These are phyloP conservation scores for Rhingia rostrata DNA, from an alignment of 2,888 invertebrate genomes.

Conservation along the genomic window DNA sequence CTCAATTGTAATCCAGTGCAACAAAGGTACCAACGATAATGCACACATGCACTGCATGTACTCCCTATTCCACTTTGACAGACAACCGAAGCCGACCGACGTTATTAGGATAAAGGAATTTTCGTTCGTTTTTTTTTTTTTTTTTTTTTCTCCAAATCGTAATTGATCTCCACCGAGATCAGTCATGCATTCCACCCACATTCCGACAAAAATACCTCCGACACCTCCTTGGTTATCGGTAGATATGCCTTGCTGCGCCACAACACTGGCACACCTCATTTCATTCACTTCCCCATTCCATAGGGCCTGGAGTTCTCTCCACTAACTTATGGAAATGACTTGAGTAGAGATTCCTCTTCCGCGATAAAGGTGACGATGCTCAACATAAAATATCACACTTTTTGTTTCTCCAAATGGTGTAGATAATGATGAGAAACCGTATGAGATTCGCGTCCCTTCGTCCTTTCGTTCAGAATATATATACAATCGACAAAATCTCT, in stretches of 20 bases:
- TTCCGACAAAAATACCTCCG: conserved; percentile 27
- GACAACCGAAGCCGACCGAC: not conserved
- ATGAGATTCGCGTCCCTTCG: conserved; percentile 4
- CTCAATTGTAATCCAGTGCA: too few relatives aligned
- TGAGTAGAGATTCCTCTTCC: conserved; percentile 41
- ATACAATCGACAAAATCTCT: conserved; percentile 45
- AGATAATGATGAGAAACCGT: conserved; percentile 24
- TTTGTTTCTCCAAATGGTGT: conserved; percentile 29
- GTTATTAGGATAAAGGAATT: not conserved
- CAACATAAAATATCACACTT: conserved; percentile 28
- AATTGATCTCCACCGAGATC: conserved; percentile 54
- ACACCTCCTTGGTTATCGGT: not conserved
- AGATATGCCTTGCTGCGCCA: not conserved
- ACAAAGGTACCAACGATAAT: too few relatives aligned
- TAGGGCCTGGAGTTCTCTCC: not conserved
- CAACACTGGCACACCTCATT: conserved; percentile 25
- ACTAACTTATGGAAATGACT: conserved; percentile 12
- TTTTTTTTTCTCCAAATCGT: conserved; percentile 30
- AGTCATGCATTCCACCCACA: conserved; percentile 42
- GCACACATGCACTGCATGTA: too few relatives aligned
- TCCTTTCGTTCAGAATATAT: conserved; percentile 39
- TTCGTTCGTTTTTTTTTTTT: conserved; percentile 26
- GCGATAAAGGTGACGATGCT: conserved; percentile 31
- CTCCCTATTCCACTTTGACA: too few relatives aligned
- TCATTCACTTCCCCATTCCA: conserved; percentile 37